A percentile compares a stretch with the other conserved stretches of the same genome.
Evolutionary conservation across 1,140 invertebrate genomes (phyloP).

Genomic region (Homalodisca vitripennis): DNA sequence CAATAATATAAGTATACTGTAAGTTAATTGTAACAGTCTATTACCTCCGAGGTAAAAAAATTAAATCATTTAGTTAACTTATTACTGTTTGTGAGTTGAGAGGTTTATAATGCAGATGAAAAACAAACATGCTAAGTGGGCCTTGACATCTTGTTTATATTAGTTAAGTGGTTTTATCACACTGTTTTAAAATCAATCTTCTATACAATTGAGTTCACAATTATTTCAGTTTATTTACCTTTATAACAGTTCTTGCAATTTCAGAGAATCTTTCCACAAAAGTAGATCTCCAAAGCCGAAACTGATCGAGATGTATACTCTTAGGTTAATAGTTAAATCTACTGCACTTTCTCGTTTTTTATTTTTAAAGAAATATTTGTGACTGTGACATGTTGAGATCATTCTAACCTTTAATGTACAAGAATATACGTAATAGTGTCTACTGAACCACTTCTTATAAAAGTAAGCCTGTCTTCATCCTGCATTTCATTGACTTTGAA

Average conservation of each 20-base stretch:
- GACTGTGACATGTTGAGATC: not conserved
- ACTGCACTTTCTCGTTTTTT: not conserved
- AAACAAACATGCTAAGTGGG: not conserved
- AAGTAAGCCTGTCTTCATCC: not conserved
- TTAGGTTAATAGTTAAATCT: too few species aligned
- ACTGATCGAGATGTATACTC: too few species aligned
- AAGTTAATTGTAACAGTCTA: not conserved
- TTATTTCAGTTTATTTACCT: too few species aligned
- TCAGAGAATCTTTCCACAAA: too few species aligned
- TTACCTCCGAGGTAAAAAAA: not conserved
- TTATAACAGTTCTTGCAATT: too few species aligned
- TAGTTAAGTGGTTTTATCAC: not conserved
- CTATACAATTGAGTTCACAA: too few species aligned
- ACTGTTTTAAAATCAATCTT: too few species aligned
- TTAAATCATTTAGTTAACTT: not conserved
- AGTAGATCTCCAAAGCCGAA: too few species aligned
- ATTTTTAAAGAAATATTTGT: not conserved
- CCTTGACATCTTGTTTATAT: slow-evolving; percentile 1
- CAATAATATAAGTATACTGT: not conserved
- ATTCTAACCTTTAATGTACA: slow-evolving; percentile 1
- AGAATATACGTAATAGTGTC: not conserved
- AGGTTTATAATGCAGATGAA: not conserved
- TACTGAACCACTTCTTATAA: not conserved
- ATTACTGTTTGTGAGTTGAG: slow-evolving; percentile 7
- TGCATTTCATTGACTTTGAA: slow-evolving; percentile 1